These are phyloP conservation scores for Netelia inedita DNA, from an alignment of 2,888 invertebrate genomes.

Conservation along the genomic window DNA sequence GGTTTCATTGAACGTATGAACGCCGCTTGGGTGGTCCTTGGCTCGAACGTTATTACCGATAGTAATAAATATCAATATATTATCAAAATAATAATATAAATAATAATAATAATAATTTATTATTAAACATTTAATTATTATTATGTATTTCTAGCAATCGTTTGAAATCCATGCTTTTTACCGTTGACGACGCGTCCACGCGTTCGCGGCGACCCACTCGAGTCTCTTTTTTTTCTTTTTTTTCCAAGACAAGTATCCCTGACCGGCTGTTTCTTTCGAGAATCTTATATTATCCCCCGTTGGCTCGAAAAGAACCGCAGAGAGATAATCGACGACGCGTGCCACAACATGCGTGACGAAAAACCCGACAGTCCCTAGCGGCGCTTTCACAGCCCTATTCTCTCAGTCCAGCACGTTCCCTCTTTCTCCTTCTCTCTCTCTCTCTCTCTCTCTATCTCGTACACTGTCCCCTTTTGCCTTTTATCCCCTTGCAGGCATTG, in stretches of 20 bases:
- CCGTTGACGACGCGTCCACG: neutral
- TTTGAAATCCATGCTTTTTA: neutral
- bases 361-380: slow-evolving; percentile 38
- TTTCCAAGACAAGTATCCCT: neutral
- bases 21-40: slow-evolving; percentile 37
- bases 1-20: slow-evolving; percentile 25
- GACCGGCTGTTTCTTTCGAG: slow-evolving; percentile 12
- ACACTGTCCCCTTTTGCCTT: slow-evolving; percentile 5
- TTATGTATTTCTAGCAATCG: neutral
- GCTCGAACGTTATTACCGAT: neutral
- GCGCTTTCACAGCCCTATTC: slow-evolving; percentile 27
- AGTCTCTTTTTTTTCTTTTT: neutral
- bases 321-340: slow-evolving; percentile 58
- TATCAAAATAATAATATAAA: no score
- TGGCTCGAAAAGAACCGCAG: neutral
- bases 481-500: slow-evolving; percentile 14
- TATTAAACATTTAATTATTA: no score
- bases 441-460: slow-evolving; percentile 19
- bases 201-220: neutral
- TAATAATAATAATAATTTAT: no score
- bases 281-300: slow-evolving; percentile 22
- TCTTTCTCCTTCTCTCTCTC: slow-evolving; percentile 1
- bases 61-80: neutral
- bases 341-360: slow-evolving; percentile 55
- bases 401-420: neutral